Conservation (phyloP, 2,113 vertebrate species). For the Lophura nycthemera region DNA sequence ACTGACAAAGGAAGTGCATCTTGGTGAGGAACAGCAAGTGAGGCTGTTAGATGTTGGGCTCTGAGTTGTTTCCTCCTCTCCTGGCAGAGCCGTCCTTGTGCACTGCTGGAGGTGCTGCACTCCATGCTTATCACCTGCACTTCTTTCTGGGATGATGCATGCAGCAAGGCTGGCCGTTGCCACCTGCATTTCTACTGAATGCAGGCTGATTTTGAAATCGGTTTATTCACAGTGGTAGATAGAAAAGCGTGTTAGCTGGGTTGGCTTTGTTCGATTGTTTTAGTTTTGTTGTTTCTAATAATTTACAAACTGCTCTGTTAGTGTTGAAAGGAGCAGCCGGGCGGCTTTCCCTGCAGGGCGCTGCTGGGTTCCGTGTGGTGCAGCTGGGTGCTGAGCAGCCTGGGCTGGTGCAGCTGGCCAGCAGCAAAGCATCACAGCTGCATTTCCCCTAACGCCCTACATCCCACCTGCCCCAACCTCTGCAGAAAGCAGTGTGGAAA, state of each 20-base stretch:
- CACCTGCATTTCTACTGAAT: not conserved
- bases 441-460: accelerated
- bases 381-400: not conserved
- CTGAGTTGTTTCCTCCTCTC: not conserved
- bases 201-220: not conserved
- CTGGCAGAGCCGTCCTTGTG: not conserved
- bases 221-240: not conserved
- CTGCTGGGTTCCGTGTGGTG: not conserved
- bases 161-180: not conserved
- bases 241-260: not conserved
- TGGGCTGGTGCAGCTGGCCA: not conserved
- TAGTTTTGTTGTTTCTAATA: not conserved
- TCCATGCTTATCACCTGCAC: not conserved
- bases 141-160: not conserved
- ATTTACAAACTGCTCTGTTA: not conserved
- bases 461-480: not conserved
- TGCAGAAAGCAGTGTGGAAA: not conserved
- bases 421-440: not conserved
- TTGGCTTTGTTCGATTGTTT: not conserved
- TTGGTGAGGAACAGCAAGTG: not conserved
- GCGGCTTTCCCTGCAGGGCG: not conserved
- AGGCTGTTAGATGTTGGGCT: not conserved
- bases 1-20: not conserved
- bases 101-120: not conserved
- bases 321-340: not conserved